Evolutionary conservation across 2,113 vertebrate genomes (phyloP).

Genomic region (Laticauda colubrina): DNA sequence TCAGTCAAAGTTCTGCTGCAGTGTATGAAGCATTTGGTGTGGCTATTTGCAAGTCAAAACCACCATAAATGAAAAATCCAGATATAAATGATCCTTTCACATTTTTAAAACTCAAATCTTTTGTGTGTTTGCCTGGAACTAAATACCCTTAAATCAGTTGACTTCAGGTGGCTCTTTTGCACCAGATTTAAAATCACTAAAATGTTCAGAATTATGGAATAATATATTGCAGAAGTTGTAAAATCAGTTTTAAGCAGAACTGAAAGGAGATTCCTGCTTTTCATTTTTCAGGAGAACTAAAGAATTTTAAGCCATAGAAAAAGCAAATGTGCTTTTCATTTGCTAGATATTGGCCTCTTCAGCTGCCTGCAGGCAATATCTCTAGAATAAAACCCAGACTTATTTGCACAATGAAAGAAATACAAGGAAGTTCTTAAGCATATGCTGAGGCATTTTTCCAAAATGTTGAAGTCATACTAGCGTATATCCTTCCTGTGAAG

Average conservation of each 20-base stretch:
- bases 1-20: neutral
- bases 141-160: neutral
- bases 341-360: conserved; percentile 19
- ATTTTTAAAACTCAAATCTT: neutral
- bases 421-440: conserved; percentile 33
- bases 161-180: neutral
- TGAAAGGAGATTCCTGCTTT: conserved; percentile 32
- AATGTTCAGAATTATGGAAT: neutral
- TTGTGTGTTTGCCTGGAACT: neutral
- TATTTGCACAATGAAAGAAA: conserved; percentile 11
- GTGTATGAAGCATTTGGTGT: neutral
- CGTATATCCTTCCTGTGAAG: neutral
- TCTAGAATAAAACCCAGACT: conserved; percentile 18
- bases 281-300: neutral
- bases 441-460: conserved; percentile 23
- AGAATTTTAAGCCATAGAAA: neutral
- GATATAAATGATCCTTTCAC: neutral
- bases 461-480: neutral
- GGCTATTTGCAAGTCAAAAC: neutral
- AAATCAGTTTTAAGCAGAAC: conserved; percentile 6
- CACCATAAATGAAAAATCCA: neutral
- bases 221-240: neutral
- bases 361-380: conserved; percentile 4
- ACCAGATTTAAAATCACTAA: neutral
- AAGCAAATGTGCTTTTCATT: conserved; percentile 21